Base-by-base conservation (phyloP, 2,113 vertebrate species). In the Alces alces region DNA sequence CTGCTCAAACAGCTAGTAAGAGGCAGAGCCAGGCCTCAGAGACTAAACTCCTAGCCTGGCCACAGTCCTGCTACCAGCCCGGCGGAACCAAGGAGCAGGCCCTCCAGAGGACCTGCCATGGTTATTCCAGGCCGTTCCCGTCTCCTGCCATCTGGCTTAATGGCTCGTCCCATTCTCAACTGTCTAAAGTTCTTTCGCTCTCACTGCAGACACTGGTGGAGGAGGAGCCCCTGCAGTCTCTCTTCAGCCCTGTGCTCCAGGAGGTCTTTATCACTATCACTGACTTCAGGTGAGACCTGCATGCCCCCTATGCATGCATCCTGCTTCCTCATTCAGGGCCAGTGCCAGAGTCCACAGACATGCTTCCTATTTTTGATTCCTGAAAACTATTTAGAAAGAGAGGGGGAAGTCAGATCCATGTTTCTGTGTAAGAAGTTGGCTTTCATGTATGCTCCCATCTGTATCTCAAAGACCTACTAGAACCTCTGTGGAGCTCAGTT, bases 201-300 rank as follows among this genome's bases (percentile, higher is more conserved):
- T 96, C 79, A 17, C 57, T 96, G 47, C 95, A 98, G 98, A 54
- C 88, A 25, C 54, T 98, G 93, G 39, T 98, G 15, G 47, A 95
- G 57, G 87, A 97, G 66, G 97, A 97, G 36, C 50, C 85, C 45
- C 64, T 25, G 27, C 28, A 92, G 58, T 90, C 60, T 91, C 57
- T 98, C 11, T 89, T 92, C 58, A 97, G 90, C 85, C 50, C 85
- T 6, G 90, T 97, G 90, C 58, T 21, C 92, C 97, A 92, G 55
- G 95, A 98, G 21, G 27, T 98, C 95, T 97, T 97, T 76, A 30
- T 96, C 57, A 88, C 96, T 54, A 94, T 98, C 9, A 30, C 97
- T 91, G 87, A 96, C 73, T 70, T 98, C 93, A 98, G 98, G 98
- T 98, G 95, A 98, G 6, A 28, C 19, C 76, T 27, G 16, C 15